These are phyloP conservation scores for Sphenodon punctatus DNA, from an alignment of 2,797 vertebrate genomes.

Conservation along the genomic window DNA sequence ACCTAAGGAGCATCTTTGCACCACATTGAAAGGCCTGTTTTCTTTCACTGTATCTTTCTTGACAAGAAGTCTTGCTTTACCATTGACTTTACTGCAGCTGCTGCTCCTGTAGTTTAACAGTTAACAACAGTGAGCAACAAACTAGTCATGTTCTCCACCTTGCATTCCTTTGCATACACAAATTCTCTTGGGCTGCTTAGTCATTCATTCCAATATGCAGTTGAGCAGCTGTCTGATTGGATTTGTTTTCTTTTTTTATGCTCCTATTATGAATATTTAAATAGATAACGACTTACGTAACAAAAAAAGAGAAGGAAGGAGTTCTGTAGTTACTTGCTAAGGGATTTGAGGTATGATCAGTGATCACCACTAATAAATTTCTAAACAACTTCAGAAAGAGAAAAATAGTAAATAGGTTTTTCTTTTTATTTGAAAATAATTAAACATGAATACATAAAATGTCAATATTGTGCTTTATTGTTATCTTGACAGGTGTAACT, in stretches of 20 bases:
- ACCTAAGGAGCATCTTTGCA: background rate
- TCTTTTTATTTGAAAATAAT: background rate
- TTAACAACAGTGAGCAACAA: rapidly evolving
- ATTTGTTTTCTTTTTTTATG: background rate
- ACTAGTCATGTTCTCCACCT: background rate
- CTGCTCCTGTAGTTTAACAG: background rate
- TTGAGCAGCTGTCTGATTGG: background rate
- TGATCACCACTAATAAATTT: background rate
- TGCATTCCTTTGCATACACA: background rate
- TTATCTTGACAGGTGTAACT: too few species aligned
- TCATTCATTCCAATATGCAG: background rate
- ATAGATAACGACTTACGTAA: background rate
- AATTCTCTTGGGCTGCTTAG: background rate
- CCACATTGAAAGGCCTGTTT: background rate
- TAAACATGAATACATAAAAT: background rate
- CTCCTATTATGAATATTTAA: background rate
- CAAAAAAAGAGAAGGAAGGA: background rate
- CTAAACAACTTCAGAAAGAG: background rate
- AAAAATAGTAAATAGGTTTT: background rate
- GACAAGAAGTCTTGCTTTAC: background rate
- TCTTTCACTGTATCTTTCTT: background rate
- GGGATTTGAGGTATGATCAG: rapidly evolving
- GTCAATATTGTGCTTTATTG: background rate
- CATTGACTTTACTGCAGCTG: background rate
- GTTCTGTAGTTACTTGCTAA: background rate